Conservation (phyloP, 2,113 vertebrate genomes). For the Cephalopterus ornatus region DNA sequence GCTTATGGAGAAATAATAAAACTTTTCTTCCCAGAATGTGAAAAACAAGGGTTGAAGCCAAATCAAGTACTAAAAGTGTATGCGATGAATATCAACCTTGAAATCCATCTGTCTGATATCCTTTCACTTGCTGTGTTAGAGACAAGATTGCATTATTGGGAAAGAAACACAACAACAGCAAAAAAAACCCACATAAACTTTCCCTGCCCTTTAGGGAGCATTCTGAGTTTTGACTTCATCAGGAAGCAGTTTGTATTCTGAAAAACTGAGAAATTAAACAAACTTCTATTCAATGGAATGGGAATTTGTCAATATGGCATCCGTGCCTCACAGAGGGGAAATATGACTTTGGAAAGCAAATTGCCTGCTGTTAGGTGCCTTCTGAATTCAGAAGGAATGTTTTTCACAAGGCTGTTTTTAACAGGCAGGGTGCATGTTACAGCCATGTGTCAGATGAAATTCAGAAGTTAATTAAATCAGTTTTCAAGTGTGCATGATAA, state of each 20-base stretch:
- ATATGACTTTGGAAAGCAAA: background rate
- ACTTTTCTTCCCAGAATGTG: background rate
- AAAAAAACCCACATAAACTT: background rate
- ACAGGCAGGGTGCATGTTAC: background rate
- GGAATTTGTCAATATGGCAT: conserved; percentile 14
- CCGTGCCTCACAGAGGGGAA: background rate
- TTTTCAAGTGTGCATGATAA: background rate
- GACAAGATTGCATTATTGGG: background rate
- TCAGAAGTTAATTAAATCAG: background rate
- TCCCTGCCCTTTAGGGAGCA: background rate
- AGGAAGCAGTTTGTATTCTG: background rate
- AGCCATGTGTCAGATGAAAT: background rate
- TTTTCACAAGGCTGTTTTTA: background rate
- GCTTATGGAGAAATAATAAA: background rate
- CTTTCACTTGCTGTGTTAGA: background rate
- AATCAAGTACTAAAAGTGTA: background rate
- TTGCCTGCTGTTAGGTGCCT: background rate
- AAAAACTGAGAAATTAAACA: conserved; percentile 41
- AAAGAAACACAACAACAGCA: background rate
- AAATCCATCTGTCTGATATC: background rate
- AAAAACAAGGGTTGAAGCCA: background rate
- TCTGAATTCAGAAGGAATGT: background rate
- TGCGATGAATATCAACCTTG: background rate
- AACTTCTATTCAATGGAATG: background rate
- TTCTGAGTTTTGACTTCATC: background rate